Evolutionary conservation across 2,888 invertebrate genomes (phyloP), one percentile per base, ranked within the genome.

Genomic region (Cancer borealis): DNA sequence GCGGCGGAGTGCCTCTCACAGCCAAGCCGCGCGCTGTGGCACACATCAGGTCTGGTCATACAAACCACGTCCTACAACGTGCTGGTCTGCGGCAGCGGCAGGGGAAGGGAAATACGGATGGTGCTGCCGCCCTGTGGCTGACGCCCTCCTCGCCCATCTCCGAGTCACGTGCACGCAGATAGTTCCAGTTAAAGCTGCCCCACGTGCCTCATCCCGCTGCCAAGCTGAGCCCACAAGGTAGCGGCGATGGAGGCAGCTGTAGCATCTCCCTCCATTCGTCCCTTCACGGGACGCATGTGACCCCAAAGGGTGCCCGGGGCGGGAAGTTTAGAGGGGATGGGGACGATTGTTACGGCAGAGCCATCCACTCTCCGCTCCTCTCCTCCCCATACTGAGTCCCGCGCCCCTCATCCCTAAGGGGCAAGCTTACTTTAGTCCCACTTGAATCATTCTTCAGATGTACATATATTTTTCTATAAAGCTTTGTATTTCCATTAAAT

Each of bases 41-140:
- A 88, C 88, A 88, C 8, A 30, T 39, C 88, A 46, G 88, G 88
- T 88, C 47, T 17, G 12, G 66, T 3, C 10, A 46, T 89, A 46
- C 47, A 21, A 8, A 47, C 47, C 2, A 21, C 26, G 8, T 4
- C 30, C 46, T 46, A 14, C 88, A 89, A 26, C n/a, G 49, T 91
- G 91, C 14, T 45, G 54, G n/a, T 60, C 54, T 30, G 14, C n/a
- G 54, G 39, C 45, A 60, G 49, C 47, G 49, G 49, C 90, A 46
- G 45, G 21, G 49, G 49, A 49, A 30, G 39, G 30, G 60, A 39
- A 10, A 30, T 49, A 1, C 12, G 21, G 90, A 79, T 8, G 79
- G 79, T 79, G 30, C 30, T 79, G 73, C 73, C 73, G 73, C 73
- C 73, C 73, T 73, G n/a, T 73, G 73, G 73, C 73, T 73, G 79